These are phyloP conservation scores for Drymonia ruficornis DNA, from an alignment of 2,888 invertebrate species.

Conservation along the genomic window DNA sequence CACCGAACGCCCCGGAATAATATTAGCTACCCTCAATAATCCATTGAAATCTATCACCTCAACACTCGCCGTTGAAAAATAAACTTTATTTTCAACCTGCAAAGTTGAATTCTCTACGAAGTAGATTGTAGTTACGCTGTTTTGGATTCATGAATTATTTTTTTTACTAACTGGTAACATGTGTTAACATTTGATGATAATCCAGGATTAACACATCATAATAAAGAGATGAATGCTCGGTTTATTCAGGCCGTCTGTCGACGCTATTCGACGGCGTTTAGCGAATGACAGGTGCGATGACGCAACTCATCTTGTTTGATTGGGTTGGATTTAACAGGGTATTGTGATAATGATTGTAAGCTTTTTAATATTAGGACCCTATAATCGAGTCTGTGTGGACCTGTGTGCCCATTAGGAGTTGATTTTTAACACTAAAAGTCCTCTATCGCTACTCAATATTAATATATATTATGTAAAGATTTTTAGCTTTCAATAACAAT, in stretches of 20 bases:
- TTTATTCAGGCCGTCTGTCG: conserved; percentile 82
- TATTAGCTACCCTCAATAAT: conserved; percentile 84
- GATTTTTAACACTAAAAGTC: too few relatives aligned
- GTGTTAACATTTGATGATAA: conserved; percentile 85
- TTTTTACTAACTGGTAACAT: conserved; percentile 84
- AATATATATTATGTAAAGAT: too few relatives aligned
- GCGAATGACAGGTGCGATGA: conserved; percentile 74
- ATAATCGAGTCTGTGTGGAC: too few relatives aligned
- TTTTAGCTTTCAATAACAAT: too few relatives aligned
- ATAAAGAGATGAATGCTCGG: conserved; percentile 82
- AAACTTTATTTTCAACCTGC: conserved; percentile 41
- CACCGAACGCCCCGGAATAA: conserved; percentile 83
- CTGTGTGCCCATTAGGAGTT: background rate
- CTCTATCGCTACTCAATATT: too few relatives aligned
- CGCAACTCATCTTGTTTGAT: conserved; percentile 71
- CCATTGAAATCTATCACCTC: conserved; percentile 68
- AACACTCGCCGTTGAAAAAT: conserved; percentile 39
- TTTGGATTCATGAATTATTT: conserved; percentile 35
- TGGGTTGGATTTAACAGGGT: conserved; percentile 26
- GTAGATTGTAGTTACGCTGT: conserved; percentile 14
- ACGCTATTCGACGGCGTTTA: conserved; percentile 72
- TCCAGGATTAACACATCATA: conserved; percentile 84
- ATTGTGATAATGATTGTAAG: background rate
- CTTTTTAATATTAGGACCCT: background rate
- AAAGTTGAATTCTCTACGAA: conserved; percentile 49